These are phyloP conservation scores for Heteromyza rotundicornis DNA, from an alignment of 2,888 invertebrate genomes.

Conservation along the genomic window DNA sequence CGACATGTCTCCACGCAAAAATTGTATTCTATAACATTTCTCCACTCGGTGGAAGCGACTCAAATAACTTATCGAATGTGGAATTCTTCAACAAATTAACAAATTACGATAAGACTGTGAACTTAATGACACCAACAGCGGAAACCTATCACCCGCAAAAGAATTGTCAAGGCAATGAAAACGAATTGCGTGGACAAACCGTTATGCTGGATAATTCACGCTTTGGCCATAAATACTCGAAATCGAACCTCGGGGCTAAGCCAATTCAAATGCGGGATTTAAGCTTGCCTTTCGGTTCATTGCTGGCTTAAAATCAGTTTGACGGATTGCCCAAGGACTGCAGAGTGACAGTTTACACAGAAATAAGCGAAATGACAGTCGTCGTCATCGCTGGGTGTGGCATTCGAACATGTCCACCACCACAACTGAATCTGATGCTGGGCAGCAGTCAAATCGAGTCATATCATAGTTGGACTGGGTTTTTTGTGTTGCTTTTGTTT, in stretches of 20 bases:
- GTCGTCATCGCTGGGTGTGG: slow-evolving; percentile 14
- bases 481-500: not conserved
- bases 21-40: too few species aligned
- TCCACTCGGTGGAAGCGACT: too few species aligned
- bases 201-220: not conserved
- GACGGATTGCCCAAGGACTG: slow-evolving; percentile 35
- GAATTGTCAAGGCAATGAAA: too few species aligned
- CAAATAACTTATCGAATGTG: too few species aligned
- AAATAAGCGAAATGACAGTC: not conserved
- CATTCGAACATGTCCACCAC: not conserved
- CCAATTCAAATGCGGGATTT: not conserved
- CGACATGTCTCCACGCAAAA: too few species aligned
- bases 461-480: not conserved
- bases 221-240: not conserved
- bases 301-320: slow-evolving; percentile 12
- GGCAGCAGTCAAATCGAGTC: slow-evolving; percentile 6
- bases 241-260: not conserved
- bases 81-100: too few species aligned
- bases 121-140: too few species aligned
- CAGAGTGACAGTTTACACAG: slow-evolving; percentile 34
- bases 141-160: too few species aligned
- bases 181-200: not conserved
- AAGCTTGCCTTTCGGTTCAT: slow-evolving; percentile 8
- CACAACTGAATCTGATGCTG: not conserved
- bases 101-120: too few species aligned